Base-by-base conservation (phyloP, 2,797 vertebrate species). In the Rhinogobio ventralis region DNA sequence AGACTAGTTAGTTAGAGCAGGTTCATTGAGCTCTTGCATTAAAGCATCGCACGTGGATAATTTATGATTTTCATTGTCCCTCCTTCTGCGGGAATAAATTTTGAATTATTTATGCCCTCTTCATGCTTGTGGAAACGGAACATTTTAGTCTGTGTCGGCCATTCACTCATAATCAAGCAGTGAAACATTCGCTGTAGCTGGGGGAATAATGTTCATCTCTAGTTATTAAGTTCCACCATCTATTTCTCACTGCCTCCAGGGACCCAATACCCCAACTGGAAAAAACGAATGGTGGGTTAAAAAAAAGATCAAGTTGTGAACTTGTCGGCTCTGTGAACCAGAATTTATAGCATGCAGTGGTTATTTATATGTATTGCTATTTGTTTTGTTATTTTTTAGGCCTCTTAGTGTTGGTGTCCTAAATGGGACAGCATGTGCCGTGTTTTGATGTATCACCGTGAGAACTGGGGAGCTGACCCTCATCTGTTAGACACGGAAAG, bases 41-140 rank as follows among this genome's bases (percentile, higher is more conserved):
- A 95, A 96, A 95, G 95, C 95, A 97, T 93, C 93, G 94, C 95
- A 94, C 95, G 95, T 95, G 90, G 96, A 97, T 97, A 98, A 97
- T 98, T 99, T 98, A 98, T 95, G 95, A 97, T 96, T 96, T 96
- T 95, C 95, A 96, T 97, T 97, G 96, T 97, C 95, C 95, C 95
- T 91, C 96, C 96, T 97, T 97, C 95, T 95, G 90, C 96, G 91
- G 97, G 97, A 97, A 98, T 98, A 98, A 96, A 97, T 97, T 97
- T 95, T 99, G 95, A 98, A 99, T 99, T 98, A 99, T 99, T 98
- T 98, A 99, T 99, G 96, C 97, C 96, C 94, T 68, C 96, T 96
- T 96, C 97, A 96, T 95, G 95, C 90, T 94, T 96, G 95, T 93
- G 94, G 96, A 97, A 96, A 96, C 95, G 96, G 97, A 97, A 96